Base-by-base conservation (phyloP, 2,113 vertebrate species). In the Triplophysa dalaica region DNA sequence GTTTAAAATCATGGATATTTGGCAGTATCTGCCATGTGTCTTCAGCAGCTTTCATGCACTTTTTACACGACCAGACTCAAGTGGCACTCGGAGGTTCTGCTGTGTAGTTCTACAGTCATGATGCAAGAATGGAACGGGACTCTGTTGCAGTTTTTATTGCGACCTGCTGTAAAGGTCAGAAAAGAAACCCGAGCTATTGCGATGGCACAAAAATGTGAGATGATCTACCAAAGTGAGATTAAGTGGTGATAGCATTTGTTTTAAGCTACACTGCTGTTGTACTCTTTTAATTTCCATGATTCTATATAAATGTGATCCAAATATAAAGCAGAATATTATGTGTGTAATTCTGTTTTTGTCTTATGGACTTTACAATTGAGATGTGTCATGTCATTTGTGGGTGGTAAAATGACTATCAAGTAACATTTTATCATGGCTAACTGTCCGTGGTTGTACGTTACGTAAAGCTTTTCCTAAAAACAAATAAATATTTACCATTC, bases 401-500 rank as follows among this genome's bases (percentile, higher is more conserved):
- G 16, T 54, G 16, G 16, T 54, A 43, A 29, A 62, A 45, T 45
- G 79, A 80, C 79, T 75, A 80, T 80, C 79, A 67, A 29, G 22
- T 74, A 56, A 17, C n/a, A n/a, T 68, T 75, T 38, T 74, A 33
- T 62, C 60, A 77, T 67, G 66, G 78, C 29, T 61, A 56, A 52
- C 43, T n/a, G 21, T 72, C 43, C 66, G 38, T 70, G n/a, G 24
- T 58, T 61, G 56, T 81, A 67, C 54, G 14, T 81, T 72, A 52
- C 54, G n/a, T 72, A 56, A 52, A 67, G 72, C 60, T 56, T 82
- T 81, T 76, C 65, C 19, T 77, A 82, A 76, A 82, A 73, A 73
- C 65, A 82, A 84, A 83, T 82, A 83, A 82, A 85, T 79, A 78
- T 80, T 82, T 81, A 78, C 50, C 80, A 81, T 77, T 82, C 82